A percentile compares a stretch with the other conserved stretches of the same genome.
Evolutionary conservation across 2,888 invertebrate species (phyloP).

Genomic region (Zelleria hepariella): DNA sequence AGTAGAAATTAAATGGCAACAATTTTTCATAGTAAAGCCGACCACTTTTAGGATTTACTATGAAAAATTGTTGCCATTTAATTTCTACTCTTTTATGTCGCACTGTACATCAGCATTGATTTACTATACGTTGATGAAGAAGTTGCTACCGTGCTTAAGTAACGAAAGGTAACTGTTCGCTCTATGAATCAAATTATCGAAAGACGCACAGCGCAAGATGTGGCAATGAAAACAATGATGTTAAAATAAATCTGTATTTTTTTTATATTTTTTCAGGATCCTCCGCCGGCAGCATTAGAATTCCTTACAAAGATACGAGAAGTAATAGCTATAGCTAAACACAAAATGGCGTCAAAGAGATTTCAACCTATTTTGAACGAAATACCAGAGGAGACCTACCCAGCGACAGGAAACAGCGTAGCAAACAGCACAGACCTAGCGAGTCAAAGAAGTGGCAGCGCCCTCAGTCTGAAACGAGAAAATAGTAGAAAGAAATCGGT

Average conservation of each 20-base stretch:
- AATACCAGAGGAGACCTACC: constrained; percentile 80
- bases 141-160: no score
- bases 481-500: constrained; percentile 71
- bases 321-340: constrained; percentile 90
- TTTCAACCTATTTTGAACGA: constrained; percentile 83
- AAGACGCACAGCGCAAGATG: no score
- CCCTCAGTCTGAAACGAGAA: constrained; percentile 73
- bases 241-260: neutral
- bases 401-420: constrained; percentile 59
- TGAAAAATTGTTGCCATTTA: no score
- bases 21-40: no score
- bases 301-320: constrained; percentile 91
- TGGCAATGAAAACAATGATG: no score
- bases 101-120: no score
- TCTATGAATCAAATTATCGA: no score
- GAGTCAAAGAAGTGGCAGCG: constrained; percentile 69
- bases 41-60: no score
- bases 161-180: no score
- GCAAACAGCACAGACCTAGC: constrained; percentile 36
- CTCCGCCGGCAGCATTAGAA: constrained; percentile 91
- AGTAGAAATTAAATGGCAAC: no score
- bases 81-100: no score
- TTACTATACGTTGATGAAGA: no score
- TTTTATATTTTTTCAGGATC: constrained; percentile 75
- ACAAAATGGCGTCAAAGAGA: constrained; percentile 86